Evolutionary conservation across 2,797 vertebrate genomes (phyloP).

Genomic region (Tachyglossus aculeatus): DNA sequence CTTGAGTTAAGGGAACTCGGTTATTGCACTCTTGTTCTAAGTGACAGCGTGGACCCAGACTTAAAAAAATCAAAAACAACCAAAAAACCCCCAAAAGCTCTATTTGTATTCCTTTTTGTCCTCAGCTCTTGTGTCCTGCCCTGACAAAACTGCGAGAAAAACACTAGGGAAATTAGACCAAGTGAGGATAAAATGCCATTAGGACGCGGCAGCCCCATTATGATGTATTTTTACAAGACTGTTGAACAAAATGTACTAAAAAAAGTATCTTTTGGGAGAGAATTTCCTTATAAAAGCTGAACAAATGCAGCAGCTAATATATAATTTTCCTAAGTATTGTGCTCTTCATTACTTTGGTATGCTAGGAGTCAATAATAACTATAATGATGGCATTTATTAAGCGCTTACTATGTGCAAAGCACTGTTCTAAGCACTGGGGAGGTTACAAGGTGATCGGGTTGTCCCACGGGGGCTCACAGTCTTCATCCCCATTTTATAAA

Average conservation of each 20-base stretch:
- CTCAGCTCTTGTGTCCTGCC: conserved; percentile 37
- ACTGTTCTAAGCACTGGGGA: too few species aligned
- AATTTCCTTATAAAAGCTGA: conserved; percentile 44
- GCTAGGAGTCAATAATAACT: conserved; percentile 21
- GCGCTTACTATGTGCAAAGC: too few species aligned
- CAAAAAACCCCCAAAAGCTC: conserved; percentile 5
- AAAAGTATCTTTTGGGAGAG: background rate
- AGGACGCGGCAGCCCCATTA: conserved; percentile 37
- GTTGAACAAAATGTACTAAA: conserved; percentile 39
- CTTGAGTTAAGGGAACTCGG: too few species aligned
- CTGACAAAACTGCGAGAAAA: conserved; percentile 31
- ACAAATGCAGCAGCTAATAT: conserved; percentile 36
- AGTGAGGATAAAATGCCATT: conserved; percentile 22
- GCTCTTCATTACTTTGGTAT: conserved; percentile 34
- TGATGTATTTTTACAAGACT: conserved; percentile 32
- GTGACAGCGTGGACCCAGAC: background rate
- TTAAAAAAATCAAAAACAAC: too few species aligned
- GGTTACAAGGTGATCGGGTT: too few species aligned
- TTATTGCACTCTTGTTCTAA: background rate
- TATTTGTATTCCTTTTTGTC: conserved; percentile 33
- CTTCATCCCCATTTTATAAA: too few species aligned
- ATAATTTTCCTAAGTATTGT: conserved; percentile 20
- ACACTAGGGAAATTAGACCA: conserved; percentile 41
- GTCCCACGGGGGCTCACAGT: too few species aligned
- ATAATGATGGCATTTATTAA: too few species aligned